Base-by-base conservation (phyloP, 2,888 invertebrate genomes). In the Habrosyne pyritoides region DNA sequence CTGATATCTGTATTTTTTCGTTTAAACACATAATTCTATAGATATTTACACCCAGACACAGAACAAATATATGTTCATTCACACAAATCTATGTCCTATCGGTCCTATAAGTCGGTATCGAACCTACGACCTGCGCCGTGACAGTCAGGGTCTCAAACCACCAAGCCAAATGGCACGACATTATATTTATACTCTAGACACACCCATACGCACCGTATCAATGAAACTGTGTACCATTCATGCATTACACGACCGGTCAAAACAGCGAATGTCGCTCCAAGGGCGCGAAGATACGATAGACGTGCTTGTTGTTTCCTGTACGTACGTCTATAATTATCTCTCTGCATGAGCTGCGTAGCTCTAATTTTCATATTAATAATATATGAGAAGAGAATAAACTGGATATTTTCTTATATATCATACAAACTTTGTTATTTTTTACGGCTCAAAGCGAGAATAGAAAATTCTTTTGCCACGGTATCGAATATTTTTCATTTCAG, bases 181-280 rank as follows among this genome's bases (percentile, higher is more conserved):
- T n/a, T n/a, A n/a, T n/a, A n/a, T 76, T 80, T 73, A 75, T 77
- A 80, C 64, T 61, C 66, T 66, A 68, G 75, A 71, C 83, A 81
- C 84, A 80, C 84, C 83, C 77, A 77, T 79, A 69, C 64, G 28
- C 73, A 61, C 70, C 58, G 67, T 75, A 83, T 87, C 79, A 83
- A 83, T 83, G 83, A 79, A 78, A 73, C 70, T 75, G 77, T 69
- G 79, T 73, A 68, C 79, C 89, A 89, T 90, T 90, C 89, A 90
- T 87, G 77, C 79, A 72, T 71, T 69, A 71, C 66, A 66, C 66
- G 80, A 63, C 83, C 79, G 77, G 74, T 73, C 77, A 81, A 79
- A 74, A 77, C 70, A 57, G 60, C 86, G 77, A 79, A 67, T 63
- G 75, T 70, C 61, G 55, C 59, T 48, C 64, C 83, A 84, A 84